A percentile compares a stretch with the other conserved stretches of the same genome.
These are phyloP conservation scores for Cotesia congregata DNA, from an alignment of 2,888 invertebrate species.

Conservation along the genomic window DNA sequence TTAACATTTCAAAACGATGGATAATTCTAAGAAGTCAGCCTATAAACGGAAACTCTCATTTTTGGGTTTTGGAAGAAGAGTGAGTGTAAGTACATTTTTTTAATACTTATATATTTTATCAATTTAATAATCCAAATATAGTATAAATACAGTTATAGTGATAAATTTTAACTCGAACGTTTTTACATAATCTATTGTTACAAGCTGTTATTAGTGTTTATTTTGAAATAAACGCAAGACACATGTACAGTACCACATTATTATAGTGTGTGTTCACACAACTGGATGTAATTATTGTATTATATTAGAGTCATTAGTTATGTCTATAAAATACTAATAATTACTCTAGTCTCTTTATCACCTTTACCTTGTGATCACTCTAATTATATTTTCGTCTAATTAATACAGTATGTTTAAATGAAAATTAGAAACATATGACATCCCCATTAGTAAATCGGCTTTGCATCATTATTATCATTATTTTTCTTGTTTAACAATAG, in stretches of 20 bases:
- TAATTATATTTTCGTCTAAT: neutral
- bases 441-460: too few relatives aligned
- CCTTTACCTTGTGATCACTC: neutral
- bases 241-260: neutral
- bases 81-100: constrained; percentile 66
- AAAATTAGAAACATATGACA: neutral
- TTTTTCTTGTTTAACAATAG: too few relatives aligned
- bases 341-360: neutral
- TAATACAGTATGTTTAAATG: neutral
- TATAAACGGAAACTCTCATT: constrained; percentile 80
- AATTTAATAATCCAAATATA: neutral
- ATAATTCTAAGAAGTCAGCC: constrained; percentile 27
- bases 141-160: neutral
- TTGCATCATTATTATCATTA: too few relatives aligned
- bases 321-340: neutral
- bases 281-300: constrained; percentile 2
- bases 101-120: neutral
- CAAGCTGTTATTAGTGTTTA: neutral
- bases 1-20: constrained; percentile 17
- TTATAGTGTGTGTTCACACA: neutral
- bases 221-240: neutral
- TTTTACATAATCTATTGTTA: constrained; percentile 25
- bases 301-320: neutral
- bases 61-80: constrained; percentile 79
- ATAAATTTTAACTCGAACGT: neutral